These are phyloP conservation scores for Drosophila mercatorum DNA, from an alignment of 2,888 invertebrate species.

Conservation along the genomic window DNA sequence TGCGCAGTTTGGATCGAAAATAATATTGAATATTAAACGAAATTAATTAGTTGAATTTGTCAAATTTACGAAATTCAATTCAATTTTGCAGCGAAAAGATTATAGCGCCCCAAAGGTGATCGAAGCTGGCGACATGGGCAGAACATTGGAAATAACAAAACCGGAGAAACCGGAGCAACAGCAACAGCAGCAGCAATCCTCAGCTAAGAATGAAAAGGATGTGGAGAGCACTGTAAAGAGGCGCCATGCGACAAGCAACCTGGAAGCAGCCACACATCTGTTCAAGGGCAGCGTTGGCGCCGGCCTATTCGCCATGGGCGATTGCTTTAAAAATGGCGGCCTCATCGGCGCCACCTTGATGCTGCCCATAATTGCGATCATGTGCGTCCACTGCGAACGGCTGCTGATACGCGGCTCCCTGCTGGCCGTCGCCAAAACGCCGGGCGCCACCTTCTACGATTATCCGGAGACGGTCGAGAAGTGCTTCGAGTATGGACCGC, in stretches of 20 bases:
- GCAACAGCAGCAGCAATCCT: constrained; percentile 12
- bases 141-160: constrained; percentile 61
- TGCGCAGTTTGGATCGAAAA: background rate
- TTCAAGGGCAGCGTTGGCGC: constrained; percentile 98
- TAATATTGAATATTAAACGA: background rate
- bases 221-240: constrained; percentile 54
- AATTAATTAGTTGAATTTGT: background rate
- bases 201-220: constrained; percentile 30
- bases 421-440: constrained; percentile 75
- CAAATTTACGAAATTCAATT: background rate
- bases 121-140: constrained; percentile 60
- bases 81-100: constrained; percentile 28
- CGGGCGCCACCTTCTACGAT: constrained; percentile 87
- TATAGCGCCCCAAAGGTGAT: constrained; percentile 40
- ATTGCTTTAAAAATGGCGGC: constrained; percentile 96
- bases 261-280: constrained; percentile 94
- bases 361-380: constrained; percentile 92
- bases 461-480: constrained; percentile 93
- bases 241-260: constrained; percentile 87
- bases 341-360: constrained; percentile 91
- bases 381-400: constrained; percentile 97
- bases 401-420: constrained; percentile 87
- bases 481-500: constrained; percentile 91
- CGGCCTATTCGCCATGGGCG: constrained; percentile 97
- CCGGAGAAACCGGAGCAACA: constrained; percentile 35